A percentile compares a stretch with the other conserved stretches of the same genome.
Conservation (phyloP, 2,113 vertebrate species). For the Mandrillus leucophaeus region DNA sequence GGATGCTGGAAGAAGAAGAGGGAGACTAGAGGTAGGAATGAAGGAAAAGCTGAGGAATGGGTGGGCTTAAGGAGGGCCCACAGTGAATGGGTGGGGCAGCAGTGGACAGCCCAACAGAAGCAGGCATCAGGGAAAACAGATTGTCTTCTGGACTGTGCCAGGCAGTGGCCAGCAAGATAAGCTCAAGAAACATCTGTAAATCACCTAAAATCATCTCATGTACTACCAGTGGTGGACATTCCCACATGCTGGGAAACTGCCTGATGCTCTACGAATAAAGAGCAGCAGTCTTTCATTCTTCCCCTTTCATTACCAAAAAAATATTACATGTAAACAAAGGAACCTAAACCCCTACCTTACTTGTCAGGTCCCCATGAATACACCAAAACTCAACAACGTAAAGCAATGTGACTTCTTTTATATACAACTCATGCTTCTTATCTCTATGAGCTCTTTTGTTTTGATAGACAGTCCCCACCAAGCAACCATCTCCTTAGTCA, state of each 20-base stretch:
- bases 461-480: neutral
- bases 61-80: neutral
- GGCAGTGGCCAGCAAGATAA: neutral
- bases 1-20: neutral
- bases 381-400: constrained; percentile 25
- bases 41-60: neutral
- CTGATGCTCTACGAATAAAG: neutral
- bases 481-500: constrained; percentile 16
- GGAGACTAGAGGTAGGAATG: neutral
- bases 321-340: neutral
- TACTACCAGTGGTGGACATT: neutral
- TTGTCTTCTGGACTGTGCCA: neutral
- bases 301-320: neutral
- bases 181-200: neutral
- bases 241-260: neutral
- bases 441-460: neutral
- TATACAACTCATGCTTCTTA: neutral
- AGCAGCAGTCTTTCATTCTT: neutral
- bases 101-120: neutral
- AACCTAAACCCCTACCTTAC: neutral
- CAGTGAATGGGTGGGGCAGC: no score
- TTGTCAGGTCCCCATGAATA: neutral
- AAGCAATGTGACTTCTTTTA: neutral
- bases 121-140: neutral
- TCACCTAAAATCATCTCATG: neutral